Percentiles rank a stretch among this genome's conserved stretches.
Evolutionary conservation across 2,888 invertebrate genomes (phyloP).

Genomic region (Altica lythri): DNA sequence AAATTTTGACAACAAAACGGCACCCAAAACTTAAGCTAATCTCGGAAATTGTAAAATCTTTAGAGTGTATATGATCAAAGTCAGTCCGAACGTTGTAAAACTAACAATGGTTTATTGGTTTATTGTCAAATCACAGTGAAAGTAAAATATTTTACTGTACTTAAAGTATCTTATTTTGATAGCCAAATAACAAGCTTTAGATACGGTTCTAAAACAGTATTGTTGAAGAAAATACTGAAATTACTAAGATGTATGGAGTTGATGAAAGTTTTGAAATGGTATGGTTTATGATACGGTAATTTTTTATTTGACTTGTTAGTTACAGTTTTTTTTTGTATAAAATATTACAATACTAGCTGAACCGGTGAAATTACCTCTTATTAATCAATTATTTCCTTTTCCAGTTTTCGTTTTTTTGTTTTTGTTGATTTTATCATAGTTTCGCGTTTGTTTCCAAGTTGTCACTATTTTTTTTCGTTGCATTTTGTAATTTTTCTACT

Average conservation of each 20-base stretch:
- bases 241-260: constrained; percentile 7
- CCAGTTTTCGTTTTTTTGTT: too few relatives aligned
- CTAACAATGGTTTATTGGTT: constrained; percentile 41
- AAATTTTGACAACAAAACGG: constrained; percentile 42
- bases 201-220: constrained; percentile 25
- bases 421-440: too few relatives aligned
- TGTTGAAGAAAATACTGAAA: constrained; percentile 19
- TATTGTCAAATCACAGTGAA: constrained; percentile 41
- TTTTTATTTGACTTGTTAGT: too few relatives aligned
- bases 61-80: constrained; percentile 38
- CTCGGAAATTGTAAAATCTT: constrained; percentile 44
- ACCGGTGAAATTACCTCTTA: too few relatives aligned
- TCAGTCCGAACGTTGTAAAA: constrained; percentile 39
- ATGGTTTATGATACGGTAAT: constrained; percentile 9
- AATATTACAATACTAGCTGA: too few relatives aligned
- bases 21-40: constrained; percentile 35
- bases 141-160: constrained; percentile 41
- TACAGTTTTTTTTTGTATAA: too few relatives aligned
- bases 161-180: constrained; percentile 25
- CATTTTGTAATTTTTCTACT: too few relatives aligned
- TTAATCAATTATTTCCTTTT: too few relatives aligned
- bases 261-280: constrained; percentile 2
- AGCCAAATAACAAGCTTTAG: constrained; percentile 27
- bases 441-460: too few relatives aligned
- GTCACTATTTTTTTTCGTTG: too few relatives aligned